Conservation (phyloP, 1,140 invertebrate species). For the Procambarus virginalis region DNA sequence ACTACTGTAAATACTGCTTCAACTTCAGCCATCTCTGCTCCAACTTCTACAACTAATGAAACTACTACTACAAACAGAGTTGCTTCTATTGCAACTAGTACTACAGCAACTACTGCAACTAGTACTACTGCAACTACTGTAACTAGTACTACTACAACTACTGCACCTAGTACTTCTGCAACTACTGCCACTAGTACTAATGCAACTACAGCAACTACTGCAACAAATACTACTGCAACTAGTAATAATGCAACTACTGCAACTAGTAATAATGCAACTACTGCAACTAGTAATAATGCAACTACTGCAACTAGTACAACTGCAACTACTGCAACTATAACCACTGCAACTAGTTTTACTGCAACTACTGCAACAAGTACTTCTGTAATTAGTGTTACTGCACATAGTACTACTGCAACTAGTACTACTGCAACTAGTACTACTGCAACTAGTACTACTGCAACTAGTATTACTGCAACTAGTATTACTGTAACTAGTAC, state of each 20-base stretch:
- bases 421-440: too few relatives aligned
- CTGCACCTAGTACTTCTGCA: not conserved
- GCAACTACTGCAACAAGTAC: not conserved
- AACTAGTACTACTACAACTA: not conserved
- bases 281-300: not conserved
- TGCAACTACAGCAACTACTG: too few relatives aligned
- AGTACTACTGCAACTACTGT: too few relatives aligned
- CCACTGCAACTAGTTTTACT: not conserved
- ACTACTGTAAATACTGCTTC: not conserved
- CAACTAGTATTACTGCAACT: too few relatives aligned
- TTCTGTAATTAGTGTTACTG: not conserved
- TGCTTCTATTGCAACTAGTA: not conserved
- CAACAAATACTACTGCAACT: not conserved
- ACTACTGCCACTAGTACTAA: too few relatives aligned
- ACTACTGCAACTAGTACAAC: not conserved
- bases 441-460: too few relatives aligned
- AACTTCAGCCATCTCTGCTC: not conserved
- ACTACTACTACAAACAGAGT: not conserved
- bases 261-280: not conserved
- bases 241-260: too few relatives aligned
- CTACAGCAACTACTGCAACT: too few relatives aligned
- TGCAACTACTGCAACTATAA: not conserved
- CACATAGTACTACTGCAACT: not conserved
- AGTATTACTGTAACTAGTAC: too few relatives aligned
- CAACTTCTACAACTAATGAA: conserved; percentile 3